Base-by-base conservation (phyloP, 2,113 vertebrate species). In the Seriola rivoliana region DNA sequence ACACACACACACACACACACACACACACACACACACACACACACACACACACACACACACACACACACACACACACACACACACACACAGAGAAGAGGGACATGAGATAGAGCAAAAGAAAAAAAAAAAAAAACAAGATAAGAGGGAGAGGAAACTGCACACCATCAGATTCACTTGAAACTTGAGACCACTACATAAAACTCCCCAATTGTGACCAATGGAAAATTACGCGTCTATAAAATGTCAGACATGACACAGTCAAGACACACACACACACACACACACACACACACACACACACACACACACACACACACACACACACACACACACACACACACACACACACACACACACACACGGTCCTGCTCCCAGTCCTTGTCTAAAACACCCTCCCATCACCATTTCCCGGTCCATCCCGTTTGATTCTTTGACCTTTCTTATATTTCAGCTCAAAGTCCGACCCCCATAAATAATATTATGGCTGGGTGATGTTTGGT, bases 381-480 rank as follows among this genome's bases (percentile, higher is more conserved):
- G 8, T 69, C 60, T 68, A 69, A 50, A 84, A 76, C 68, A 83
- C 42, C 73, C 63, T 77, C 63, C 59, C n/a, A 17, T 46, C 73
- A 48, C 57, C 6, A 17, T 66, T 69, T 81, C 79, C 59, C 1
- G 8, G 72, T 86, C 59, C 75, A 71, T 85, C 73, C 42, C 19
- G 38, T 86, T 87, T 78, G 78, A 88, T 82, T 82, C 73, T 84
- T 77, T 95, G 95, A 96, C 96, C 95, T 96, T 95, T 95, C 65
- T 84, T 92, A 95, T 89, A 91, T 82, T 84, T 93, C 93, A 90
- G 84, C 80, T 86, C 90, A 93, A 88, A 94, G 93, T 94, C 84
- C 86, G 89, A 84, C 84, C 85, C 87, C 86, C 89, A 95, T 96
- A 96, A 96, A 96, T 96, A 95, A 96, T 85, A 85, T 76, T 72